Evolutionary conservation across 2,888 invertebrate genomes (phyloP).

Genomic region (Ennomos quercinarius): DNA sequence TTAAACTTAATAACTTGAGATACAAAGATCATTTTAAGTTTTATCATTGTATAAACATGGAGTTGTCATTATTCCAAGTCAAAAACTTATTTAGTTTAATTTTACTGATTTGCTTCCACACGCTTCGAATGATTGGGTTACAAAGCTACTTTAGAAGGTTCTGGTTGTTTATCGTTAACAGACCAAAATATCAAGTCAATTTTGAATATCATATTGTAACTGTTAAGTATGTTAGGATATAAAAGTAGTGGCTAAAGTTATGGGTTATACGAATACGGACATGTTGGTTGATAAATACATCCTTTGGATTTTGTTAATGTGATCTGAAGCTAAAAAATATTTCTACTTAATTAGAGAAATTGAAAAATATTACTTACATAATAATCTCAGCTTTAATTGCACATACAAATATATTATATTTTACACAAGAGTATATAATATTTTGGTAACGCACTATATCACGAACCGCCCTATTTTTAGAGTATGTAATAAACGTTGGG

Average conservation of each 20-base stretch:
- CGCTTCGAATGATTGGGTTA: slow-evolving; percentile 36
- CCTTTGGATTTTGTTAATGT: slow-evolving; percentile 79
- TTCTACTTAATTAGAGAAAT: slow-evolving; percentile 54
- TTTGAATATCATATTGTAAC: slow-evolving; percentile 70
- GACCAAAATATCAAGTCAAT: slow-evolving; percentile 82
- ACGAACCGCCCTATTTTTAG: slow-evolving; percentile 80
- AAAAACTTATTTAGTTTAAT: slow-evolving; percentile 13
- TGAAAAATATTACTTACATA: slow-evolving; percentile 54
- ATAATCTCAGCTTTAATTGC: slow-evolving; percentile 69
- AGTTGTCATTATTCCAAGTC: background rate
- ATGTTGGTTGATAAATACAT: slow-evolving; percentile 67
- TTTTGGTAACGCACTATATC: slow-evolving; percentile 79
- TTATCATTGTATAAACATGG: no score
- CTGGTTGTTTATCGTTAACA: slow-evolving; percentile 64
- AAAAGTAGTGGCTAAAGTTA: slow-evolving; percentile 68
- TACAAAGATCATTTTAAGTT: no score
- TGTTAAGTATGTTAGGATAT: slow-evolving; percentile 70
- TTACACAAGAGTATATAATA: slow-evolving; percentile 65
- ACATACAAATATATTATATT: slow-evolving; percentile 64
- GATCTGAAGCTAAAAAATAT: slow-evolving; percentile 73
- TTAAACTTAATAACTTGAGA: background rate
- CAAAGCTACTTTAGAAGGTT: slow-evolving; percentile 38
- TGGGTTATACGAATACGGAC: slow-evolving; percentile 57
- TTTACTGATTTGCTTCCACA: slow-evolving; percentile 31
- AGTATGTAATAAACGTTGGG: slow-evolving; percentile 55